phyloP scores from a whole-genome alignment of 1,140 invertebrate genomes.

The Coptotermes formosanus region DNA sequence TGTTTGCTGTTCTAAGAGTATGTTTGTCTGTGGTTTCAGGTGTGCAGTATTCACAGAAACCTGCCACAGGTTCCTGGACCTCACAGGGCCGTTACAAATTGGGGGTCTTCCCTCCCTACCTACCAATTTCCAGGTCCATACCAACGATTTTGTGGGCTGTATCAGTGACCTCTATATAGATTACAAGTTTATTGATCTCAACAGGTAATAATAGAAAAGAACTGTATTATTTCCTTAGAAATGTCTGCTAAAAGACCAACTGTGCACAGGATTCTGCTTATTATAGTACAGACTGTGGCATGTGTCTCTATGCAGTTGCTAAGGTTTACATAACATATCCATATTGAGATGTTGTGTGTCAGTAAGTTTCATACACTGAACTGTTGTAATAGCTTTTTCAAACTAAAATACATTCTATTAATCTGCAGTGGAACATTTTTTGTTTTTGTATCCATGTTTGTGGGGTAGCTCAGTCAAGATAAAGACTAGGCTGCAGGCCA shows the following conservation, averaged over 20 bases:
- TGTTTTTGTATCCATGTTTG: no score
- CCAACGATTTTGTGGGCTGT: slow-evolving; percentile 86
- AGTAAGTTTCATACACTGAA: no score
- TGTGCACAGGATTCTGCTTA: background rate
- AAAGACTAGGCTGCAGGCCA: no score
- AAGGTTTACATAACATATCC: no score
- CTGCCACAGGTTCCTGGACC: slow-evolving; percentile 92
- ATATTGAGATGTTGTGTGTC: no score
- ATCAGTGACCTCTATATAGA: slow-evolving; percentile 89
- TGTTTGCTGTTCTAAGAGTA: no score
- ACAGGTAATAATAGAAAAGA: slow-evolving; percentile 55
- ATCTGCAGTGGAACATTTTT: no score
- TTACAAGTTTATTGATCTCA: slow-evolving; percentile 84
- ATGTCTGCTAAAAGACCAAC: background rate
- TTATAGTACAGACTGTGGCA: background rate
- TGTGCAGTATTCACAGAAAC: slow-evolving; percentile 85
- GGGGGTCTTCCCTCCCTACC: slow-evolving; percentile 87
- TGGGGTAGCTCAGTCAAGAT: no score
- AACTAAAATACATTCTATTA: no score
- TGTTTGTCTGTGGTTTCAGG: background rate
- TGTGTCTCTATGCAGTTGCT: no score
- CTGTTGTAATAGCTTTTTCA: no score
- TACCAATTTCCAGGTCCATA: slow-evolving; percentile 76
- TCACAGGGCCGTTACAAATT: slow-evolving; percentile 92
- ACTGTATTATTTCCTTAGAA: background rate